Percentiles rank a stretch among this genome's conserved stretches.
Evolutionary conservation across 2,888 invertebrate species (phyloP).

Genomic region (Agonopterix heracliana): DNA sequence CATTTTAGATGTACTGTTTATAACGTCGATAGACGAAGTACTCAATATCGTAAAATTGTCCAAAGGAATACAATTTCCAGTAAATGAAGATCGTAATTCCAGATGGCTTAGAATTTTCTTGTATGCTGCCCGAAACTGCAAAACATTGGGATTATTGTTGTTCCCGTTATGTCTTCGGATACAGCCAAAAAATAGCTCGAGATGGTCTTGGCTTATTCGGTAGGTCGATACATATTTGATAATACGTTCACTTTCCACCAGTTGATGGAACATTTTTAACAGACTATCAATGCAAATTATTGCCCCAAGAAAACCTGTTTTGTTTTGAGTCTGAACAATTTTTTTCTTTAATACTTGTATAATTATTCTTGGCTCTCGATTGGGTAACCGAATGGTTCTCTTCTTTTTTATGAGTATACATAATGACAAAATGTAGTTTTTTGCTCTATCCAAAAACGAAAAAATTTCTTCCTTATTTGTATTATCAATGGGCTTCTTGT

Average conservation of each 20-base stretch:
- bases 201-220: slow-evolving; percentile 9
- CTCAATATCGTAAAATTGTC: slow-evolving; percentile 17
- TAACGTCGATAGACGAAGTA: neutral
- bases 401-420: neutral
- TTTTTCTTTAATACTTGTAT: neutral
- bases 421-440: neutral
- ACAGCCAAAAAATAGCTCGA: slow-evolving; percentile 9
- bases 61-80: slow-evolving; percentile 17
- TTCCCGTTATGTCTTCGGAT: slow-evolving; percentile 8
- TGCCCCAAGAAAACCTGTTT: slow-evolving; percentile 12
- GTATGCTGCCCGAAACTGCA: slow-evolving; percentile 4
- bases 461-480: neutral
- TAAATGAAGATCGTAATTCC: slow-evolving; percentile 6
- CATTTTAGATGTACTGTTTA: neutral
- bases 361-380: neutral
- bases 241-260: slow-evolving; percentile 2
- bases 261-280: slow-evolving; percentile 2
- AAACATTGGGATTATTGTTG: slow-evolving; percentile 9
- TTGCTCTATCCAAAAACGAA: neutral
- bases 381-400: neutral
- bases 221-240: slow-evolving; percentile 8
- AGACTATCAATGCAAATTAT: slow-evolving; percentile 9
- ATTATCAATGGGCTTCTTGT: neutral
- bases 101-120: slow-evolving; percentile 7
- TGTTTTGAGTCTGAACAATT: slow-evolving; percentile 3